phyloP scores from a whole-genome alignment of 37 sponge, comb jelly and placozoan genomes.

The Agelas oroides region DNA sequence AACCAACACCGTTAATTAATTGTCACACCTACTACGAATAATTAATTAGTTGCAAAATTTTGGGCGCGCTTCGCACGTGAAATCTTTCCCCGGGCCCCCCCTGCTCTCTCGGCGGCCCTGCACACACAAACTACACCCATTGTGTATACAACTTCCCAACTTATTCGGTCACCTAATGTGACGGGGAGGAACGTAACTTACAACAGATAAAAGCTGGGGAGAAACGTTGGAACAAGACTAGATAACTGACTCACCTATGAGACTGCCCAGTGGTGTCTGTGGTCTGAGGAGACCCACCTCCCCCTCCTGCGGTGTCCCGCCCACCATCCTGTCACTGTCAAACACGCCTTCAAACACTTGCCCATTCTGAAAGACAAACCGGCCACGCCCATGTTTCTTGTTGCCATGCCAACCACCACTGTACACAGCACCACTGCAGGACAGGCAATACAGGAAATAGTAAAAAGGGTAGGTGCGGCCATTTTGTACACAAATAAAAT shows the following conservation, averaged over 20 bases:
- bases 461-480: not conserved
- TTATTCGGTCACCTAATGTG: too few species aligned
- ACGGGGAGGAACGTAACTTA: too few species aligned
- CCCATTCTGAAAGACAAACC: constrained; percentile 75
- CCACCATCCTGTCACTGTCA: constrained; percentile 56
- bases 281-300: constrained; percentile 19
- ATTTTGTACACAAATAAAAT: not conserved
- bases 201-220: too few species aligned
- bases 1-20: too few species aligned
- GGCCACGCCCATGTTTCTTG: constrained; percentile 86
- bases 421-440: constrained; percentile 83
- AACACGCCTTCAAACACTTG: constrained; percentile 68
- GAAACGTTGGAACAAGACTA: too few species aligned
- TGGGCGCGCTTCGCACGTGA: too few species aligned
- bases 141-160: too few species aligned
- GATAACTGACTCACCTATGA: constrained; percentile 72
- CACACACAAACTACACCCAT: too few species aligned
- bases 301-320: not conserved
- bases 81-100: too few species aligned
- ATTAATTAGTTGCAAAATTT: too few species aligned
- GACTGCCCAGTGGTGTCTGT: constrained; percentile 64
- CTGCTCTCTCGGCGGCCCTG: too few species aligned
- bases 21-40: too few species aligned
- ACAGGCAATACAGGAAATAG: not conserved
- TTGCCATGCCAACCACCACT: constrained; percentile 80